Conservation (phyloP, 1,140 invertebrate genomes). For the Periplaneta americana region DNA sequence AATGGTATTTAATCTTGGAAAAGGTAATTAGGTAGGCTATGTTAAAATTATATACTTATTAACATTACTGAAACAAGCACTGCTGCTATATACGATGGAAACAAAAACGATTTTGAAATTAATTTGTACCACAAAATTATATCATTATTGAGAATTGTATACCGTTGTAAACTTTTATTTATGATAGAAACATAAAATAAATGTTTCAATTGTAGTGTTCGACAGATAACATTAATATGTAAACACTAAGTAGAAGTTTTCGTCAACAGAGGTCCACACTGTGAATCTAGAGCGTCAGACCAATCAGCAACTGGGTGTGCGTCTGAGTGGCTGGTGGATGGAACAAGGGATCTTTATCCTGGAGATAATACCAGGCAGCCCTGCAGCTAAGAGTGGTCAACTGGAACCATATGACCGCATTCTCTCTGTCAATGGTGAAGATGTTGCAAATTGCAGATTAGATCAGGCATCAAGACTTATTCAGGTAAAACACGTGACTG, state of each 20-base stretch:
- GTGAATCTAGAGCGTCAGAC: constrained; percentile 38
- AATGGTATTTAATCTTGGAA: too few relatives aligned
- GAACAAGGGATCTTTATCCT: constrained; percentile 43
- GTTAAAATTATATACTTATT: too few relatives aligned
- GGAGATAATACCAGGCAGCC: constrained; percentile 42
- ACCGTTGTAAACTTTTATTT: too few relatives aligned
- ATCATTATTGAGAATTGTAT: too few relatives aligned
- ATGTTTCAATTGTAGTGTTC: too few relatives aligned
- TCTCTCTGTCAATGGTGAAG: constrained; percentile 44
- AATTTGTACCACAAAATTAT: too few relatives aligned
- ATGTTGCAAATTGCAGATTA: constrained; percentile 39
- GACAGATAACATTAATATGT: too few relatives aligned
- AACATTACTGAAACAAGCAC: too few relatives aligned
- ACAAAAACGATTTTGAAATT: too few relatives aligned
- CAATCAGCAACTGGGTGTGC: constrained; percentile 42
- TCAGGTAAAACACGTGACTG: constrained; percentile 30
- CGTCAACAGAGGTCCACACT: constrained; percentile 37
- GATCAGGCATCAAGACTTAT: constrained; percentile 44
- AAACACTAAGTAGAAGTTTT: not conserved
- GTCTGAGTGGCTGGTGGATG: constrained; percentile 41
- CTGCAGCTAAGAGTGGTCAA: constrained; percentile 49
- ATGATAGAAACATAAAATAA: too few relatives aligned
- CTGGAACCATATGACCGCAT: constrained; percentile 55
- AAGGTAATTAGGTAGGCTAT: too few relatives aligned
- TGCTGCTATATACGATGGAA: too few relatives aligned